Base-by-base conservation (phyloP, 2,113 vertebrate genomes). In the rabbit (Oryctolagus cuniculus) region DNA sequence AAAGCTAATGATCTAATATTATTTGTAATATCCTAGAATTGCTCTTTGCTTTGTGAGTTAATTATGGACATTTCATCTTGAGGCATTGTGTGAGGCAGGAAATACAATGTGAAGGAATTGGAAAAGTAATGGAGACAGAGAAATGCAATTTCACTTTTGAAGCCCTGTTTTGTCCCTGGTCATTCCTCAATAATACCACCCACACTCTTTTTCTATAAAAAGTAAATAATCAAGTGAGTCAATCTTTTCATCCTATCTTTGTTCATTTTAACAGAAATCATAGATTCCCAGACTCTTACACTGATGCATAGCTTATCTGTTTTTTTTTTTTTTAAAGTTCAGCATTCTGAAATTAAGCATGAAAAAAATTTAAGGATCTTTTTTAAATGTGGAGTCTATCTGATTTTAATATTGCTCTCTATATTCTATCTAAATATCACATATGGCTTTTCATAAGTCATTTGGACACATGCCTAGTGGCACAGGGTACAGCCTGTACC, bases 41-140 rank as follows among this genome's bases (percentile, higher is more conserved):
- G 44, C 15, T 90, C 51, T 89, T 96, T 93, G 44, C 66, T 96
- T 94, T 92, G 82, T 93, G 67, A 67, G 81, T 92, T 91, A 64
- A 72, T 77, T 88, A 69, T 10, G 49, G n/a, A 36, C 24, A 92
- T 85, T 91, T 93, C 29, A 82, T 88, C 19, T 61, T 92, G 67
- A 77, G 38, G 8, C n/a, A 84, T 82, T 84, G 49, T 89, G 29
- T 58, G 55, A 92, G 93, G 34, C 29, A 86, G 27, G 61, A 88
- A 90, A 31, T 49, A 67, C 10, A 79, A 49, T 82, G 58, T 67
- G 22, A 58, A 92, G 24, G 66, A 87, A 72, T 8, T 86, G 78
- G 29, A 92, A 95, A 93, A 81, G 12, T 38, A 67, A 49, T 38
- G n/a, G 25, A 53, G 67, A 96, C 5, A 36, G 83, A 83, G 63